phyloP scores from a whole-genome alignment of 2,797 vertebrate genomes.

The Catamblyrhynchus diadema region DNA sequence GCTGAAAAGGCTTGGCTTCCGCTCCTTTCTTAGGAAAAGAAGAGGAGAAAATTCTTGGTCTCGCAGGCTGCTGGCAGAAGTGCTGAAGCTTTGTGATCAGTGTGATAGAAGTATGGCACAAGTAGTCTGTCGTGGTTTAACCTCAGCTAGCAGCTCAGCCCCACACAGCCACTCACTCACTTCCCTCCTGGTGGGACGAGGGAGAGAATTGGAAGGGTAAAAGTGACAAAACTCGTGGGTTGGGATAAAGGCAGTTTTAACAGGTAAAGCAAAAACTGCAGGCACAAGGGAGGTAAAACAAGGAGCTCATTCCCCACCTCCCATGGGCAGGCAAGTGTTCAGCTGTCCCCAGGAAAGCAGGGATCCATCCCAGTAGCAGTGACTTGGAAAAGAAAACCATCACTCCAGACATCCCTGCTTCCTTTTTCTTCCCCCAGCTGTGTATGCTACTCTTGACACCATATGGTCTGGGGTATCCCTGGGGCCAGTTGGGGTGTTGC shows the following conservation, averaged over 20 bases:
- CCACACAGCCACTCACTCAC: neutral
- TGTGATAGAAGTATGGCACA: neutral
- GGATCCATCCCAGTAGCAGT: neutral
- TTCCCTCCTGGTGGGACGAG: neutral
- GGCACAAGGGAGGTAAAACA: neutral
- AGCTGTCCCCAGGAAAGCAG: neutral
- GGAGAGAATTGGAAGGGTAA: neutral
- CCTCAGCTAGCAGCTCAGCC: neutral
- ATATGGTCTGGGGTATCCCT: neutral
- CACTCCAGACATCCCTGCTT: neutral
- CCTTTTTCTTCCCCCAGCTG: neutral
- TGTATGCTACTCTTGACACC: neutral
- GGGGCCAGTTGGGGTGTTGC: neutral
- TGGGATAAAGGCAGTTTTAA: neutral
- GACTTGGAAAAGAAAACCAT: neutral
- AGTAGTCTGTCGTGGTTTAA: neutral
- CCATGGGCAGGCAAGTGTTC: neutral
- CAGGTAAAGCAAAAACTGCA: neutral
- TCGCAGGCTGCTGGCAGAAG: neutral
- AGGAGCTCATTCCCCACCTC: neutral
- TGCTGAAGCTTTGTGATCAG: neutral
- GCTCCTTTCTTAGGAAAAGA: neutral
- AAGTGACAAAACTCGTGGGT: neutral
- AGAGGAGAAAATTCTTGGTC: neutral
- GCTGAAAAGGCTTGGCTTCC: conserved; percentile 20